Conservation (phyloP, 2,888 invertebrate species). For the Macaria notata region DNA sequence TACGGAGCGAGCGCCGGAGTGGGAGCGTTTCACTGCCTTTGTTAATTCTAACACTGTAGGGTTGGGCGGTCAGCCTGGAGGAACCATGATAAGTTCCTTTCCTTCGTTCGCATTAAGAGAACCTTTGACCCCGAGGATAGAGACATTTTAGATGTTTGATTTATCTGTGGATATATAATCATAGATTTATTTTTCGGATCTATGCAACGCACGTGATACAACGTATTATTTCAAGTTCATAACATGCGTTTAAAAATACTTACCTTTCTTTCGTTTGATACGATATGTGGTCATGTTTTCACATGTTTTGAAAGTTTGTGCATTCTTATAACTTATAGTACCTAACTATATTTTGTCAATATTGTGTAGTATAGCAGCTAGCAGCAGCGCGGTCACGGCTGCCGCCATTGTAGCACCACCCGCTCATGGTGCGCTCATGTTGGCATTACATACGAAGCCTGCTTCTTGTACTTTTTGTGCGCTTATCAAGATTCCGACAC, state of each 20-base stretch:
- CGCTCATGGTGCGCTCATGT: constrained; percentile 25
- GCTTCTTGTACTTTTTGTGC: constrained; percentile 14
- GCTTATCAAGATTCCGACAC: constrained; percentile 20
- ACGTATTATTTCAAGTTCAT: too few species aligned
- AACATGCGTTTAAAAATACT: too few species aligned
- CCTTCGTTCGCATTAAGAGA: too few species aligned
- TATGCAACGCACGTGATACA: too few species aligned
- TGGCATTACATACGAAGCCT: constrained; percentile 12
- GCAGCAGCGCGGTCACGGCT: constrained; percentile 1
- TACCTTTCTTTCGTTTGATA: too few species aligned
- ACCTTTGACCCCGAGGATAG: too few species aligned
- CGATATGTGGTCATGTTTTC: too few species aligned
- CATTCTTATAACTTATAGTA: background rate
- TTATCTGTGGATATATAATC: too few species aligned
- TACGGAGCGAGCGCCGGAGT: constrained; percentile 45
- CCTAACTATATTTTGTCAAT: too few species aligned
- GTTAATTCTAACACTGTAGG: constrained; percentile 31
- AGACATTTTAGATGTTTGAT: too few species aligned
- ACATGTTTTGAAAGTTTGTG: too few species aligned
- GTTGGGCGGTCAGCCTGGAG: constrained; percentile 1
- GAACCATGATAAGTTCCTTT: background rate
- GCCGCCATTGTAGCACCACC: constrained; percentile 16
- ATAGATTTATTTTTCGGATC: too few species aligned
- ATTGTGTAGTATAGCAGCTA: background rate
- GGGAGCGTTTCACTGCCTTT: constrained; percentile 64